These are phyloP conservation scores for Drosophila yooni DNA, from an alignment of 2,888 invertebrate genomes.

Conservation along the genomic window DNA sequence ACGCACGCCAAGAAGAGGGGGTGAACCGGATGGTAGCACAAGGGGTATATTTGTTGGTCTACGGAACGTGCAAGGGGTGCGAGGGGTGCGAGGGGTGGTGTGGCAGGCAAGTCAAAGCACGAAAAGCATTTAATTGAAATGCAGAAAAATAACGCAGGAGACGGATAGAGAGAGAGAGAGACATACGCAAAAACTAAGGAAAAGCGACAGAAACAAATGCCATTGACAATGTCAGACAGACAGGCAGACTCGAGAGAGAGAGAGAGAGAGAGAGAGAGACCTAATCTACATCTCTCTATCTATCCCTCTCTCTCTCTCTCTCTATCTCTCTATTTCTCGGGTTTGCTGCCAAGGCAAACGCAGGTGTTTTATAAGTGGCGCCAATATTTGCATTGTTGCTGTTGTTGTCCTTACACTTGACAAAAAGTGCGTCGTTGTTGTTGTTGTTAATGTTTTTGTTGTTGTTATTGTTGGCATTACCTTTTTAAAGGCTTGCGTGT, in stretches of 20 bases:
- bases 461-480: conserved; percentile 22
- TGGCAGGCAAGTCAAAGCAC: conserved; percentile 37
- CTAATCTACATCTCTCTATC: not conserved
- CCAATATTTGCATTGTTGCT: conserved; percentile 49
- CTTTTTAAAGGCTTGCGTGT: conserved; percentile 69
- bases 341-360: conserved; percentile 17
- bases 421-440: conserved; percentile 41
- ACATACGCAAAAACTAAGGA: conserved; percentile 38
- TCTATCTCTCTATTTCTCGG: not conserved
- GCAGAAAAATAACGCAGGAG: conserved; percentile 24
- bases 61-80: not conserved
- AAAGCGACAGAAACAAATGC: conserved; percentile 54
- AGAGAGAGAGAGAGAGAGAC: conserved; percentile 51
- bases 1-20: conserved; percentile 61
- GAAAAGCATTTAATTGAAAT: conserved; percentile 67
- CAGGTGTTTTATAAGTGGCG: conserved; percentile 66
- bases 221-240: conserved; percentile 65
- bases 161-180: not conserved
- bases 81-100: not conserved
- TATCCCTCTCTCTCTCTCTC: no score
- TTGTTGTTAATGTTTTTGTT: conserved; percentile 9
- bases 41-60: not conserved
- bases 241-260: conserved; percentile 16
- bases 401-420: conserved; percentile 51
- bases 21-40: not conserved